Conservation (phyloP, 2,113 vertebrate genomes). For the Dicentrarchus labrax region DNA sequence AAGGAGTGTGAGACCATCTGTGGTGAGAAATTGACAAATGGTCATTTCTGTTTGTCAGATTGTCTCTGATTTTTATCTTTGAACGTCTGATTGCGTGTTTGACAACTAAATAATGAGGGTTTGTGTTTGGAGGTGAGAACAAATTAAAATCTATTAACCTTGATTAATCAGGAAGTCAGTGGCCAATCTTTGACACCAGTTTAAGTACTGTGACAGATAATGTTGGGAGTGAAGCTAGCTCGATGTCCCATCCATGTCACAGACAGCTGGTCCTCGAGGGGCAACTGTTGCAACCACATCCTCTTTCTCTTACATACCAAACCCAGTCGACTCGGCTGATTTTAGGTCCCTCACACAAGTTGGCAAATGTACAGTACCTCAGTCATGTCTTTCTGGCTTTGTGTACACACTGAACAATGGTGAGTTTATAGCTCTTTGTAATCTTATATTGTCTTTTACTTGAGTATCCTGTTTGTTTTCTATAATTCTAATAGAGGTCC, state of each 20-base stretch:
- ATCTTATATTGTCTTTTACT: constrained; percentile 9
- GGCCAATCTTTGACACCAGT: background rate
- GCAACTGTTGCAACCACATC: constrained; percentile 40
- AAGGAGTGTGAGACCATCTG: constrained; percentile 56
- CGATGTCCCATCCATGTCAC: constrained; percentile 52
- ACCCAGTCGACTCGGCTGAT: constrained; percentile 10
- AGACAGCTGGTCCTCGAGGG: constrained; percentile 65
- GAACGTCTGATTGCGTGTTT: constrained; percentile 1
- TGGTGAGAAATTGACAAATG: constrained; percentile 50
- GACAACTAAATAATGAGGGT: background rate
- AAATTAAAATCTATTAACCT: background rate
- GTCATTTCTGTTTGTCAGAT: constrained; percentile 14
- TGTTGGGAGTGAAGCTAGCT: background rate
- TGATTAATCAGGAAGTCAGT: background rate
- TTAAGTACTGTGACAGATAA: background rate
- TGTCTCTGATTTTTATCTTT: constrained; percentile 24
- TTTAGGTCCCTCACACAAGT: background rate
- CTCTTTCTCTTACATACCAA: constrained; percentile 1
- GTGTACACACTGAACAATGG: constrained; percentile 37
- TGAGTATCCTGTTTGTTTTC: constrained; percentile 62
- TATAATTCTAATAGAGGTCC: constrained; percentile 24
- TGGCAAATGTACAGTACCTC: background rate
- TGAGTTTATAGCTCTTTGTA: constrained; percentile 56
- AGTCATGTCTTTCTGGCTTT: constrained; percentile 20
- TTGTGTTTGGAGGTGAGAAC: background rate